These are phyloP conservation scores for Poecile atricapillus DNA, from an alignment of 2,113 vertebrate species.

Conservation along the genomic window DNA sequence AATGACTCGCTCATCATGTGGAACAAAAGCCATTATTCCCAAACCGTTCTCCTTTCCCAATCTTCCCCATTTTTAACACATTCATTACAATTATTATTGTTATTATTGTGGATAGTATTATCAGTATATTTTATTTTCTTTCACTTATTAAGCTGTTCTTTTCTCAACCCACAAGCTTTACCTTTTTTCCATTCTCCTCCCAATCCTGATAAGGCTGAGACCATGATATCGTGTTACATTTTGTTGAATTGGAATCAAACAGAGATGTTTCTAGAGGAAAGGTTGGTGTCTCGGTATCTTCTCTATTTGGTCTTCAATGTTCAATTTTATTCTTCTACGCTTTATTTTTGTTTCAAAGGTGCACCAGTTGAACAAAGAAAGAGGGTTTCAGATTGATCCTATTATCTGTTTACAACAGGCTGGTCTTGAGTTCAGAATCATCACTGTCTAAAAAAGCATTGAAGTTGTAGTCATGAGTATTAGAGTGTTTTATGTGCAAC, in stretches of 20 bases:
- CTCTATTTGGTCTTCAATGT: neutral
- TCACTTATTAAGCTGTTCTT: neutral
- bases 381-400: neutral
- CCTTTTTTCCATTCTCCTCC: rapidly evolving
- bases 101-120: neutral
- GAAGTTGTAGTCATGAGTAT: neutral
- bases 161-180: neutral
- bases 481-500: neutral
- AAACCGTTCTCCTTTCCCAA: neutral
- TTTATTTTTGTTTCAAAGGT: neutral
- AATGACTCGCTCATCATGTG: neutral
- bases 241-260: neutral
- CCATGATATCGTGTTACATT: neutral
- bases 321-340: neutral
- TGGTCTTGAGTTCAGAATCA: conserved; percentile 7
- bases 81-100: neutral
- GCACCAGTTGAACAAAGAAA: neutral
- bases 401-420: conserved; percentile 1
- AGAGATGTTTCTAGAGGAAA: neutral
- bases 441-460: neutral
- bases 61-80: neutral
- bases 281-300: neutral
- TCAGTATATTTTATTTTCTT: neutral
- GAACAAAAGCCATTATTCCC: neutral
- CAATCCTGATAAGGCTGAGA: neutral